Evolutionary conservation across 2,888 invertebrate species (phyloP).

Genomic region (Polietes domitor): DNA sequence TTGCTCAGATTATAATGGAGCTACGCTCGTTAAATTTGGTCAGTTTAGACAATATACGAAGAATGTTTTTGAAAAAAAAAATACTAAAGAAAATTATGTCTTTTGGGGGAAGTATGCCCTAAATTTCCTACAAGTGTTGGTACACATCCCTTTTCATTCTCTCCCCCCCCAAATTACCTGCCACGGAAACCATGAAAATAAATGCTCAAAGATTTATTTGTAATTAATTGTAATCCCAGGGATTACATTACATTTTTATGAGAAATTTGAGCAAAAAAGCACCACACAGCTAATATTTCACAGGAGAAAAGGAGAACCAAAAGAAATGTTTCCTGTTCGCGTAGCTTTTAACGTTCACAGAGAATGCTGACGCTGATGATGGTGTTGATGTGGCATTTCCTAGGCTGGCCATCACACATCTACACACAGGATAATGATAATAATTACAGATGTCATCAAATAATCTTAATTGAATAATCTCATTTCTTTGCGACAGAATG

Average conservation of each 20-base stretch:
- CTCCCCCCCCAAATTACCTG: background rate
- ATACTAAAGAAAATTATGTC: too few species aligned
- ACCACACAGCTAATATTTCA: background rate
- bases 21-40: too few species aligned
- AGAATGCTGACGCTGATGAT: background rate
- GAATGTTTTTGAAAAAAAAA: too few species aligned
- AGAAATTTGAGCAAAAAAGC: background rate
- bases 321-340: too few species aligned
- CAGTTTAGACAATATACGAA: too few species aligned
- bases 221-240: slow-evolving; percentile 50
- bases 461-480: slow-evolving; percentile 60
- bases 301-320: background rate
- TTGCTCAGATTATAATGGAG: too few species aligned
- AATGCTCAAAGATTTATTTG: slow-evolving; percentile 32
- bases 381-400: background rate
- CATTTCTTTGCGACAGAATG: slow-evolving; percentile 8
- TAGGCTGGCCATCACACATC: background rate
- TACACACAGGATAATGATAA: slow-evolving; percentile 42
- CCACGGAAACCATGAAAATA: slow-evolving; percentile 4
- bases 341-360: background rate
- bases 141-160: too few species aligned
- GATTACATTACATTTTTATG: slow-evolving; percentile 46
- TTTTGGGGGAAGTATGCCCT: too few species aligned
- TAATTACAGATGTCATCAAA: slow-evolving; percentile 63
- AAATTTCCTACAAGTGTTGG: too few species aligned